phyloP scores from a whole-genome alignment of 2,797 vertebrate species.

The Oophaga sylvatica region DNA sequence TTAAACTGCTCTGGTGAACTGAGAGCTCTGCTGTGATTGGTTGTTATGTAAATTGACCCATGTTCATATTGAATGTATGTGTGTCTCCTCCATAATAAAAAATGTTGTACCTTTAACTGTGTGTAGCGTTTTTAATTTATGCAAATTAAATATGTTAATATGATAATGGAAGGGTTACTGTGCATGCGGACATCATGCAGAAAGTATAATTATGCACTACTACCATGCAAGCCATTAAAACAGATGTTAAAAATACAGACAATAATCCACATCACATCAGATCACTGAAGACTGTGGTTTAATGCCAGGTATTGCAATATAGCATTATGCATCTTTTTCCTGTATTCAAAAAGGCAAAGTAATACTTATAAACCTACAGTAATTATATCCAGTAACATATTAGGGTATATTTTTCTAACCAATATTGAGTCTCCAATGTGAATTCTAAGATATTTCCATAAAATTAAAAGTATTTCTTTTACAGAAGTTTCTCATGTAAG shows the following conservation, averaged over 20 bases:
- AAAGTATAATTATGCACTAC: conserved; percentile 49
- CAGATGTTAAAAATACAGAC: neutral
- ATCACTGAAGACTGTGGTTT: neutral
- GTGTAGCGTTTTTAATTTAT: neutral
- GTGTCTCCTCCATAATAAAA: neutral
- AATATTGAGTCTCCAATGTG: too few relatives aligned
- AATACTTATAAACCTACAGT: too few relatives aligned
- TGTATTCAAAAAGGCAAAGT: too few relatives aligned
- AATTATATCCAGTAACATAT: too few relatives aligned
- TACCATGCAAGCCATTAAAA: conserved; percentile 3
- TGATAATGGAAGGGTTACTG: conserved; percentile 44
- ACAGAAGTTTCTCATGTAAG: too few relatives aligned
- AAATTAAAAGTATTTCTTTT: too few relatives aligned
- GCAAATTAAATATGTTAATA: conserved; percentile 55
- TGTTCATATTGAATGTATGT: neutral
- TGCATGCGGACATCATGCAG: conserved; percentile 41
- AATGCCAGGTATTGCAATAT: neutral
- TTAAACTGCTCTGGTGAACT: too few relatives aligned
- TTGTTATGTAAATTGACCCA: too few relatives aligned
- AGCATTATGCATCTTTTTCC: too few relatives aligned
- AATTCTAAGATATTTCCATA: too few relatives aligned
- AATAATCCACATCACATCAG: neutral
- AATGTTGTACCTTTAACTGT: neutral
- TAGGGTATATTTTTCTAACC: too few relatives aligned
- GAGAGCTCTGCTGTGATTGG: too few relatives aligned